Evolutionary conservation across 2,797 vertebrate genomes (phyloP), one percentile per base, ranked within the genome.

Genomic region (Girardinus metallicus): DNA sequence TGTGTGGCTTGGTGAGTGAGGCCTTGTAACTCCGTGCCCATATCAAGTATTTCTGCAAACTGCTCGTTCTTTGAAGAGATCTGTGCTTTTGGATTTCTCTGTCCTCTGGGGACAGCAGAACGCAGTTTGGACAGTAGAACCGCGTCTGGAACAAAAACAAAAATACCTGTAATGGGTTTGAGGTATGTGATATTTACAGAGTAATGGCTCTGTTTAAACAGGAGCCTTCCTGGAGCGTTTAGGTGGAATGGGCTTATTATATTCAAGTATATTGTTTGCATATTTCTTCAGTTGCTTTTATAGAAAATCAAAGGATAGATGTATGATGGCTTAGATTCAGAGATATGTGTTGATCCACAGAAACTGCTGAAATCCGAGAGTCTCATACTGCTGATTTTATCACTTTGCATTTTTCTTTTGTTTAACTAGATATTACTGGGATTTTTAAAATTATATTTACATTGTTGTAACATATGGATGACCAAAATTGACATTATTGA

Each of bases 1-100:
- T 6, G 81, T 91, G 92, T 91, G 92, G 93, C 93, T 93, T 93
- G 93, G 88, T 87, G 82, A 91, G 84, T 49, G 86, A 90, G 87
- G 86, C 84, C 88, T 84, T 80, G 83, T 86, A 85, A 89, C 90
- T 87, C 83, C 75, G 84, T 85, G 83, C 83, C 85, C 90, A 89
- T 92, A 93, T 94, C 90, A 91, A 91, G 90, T 93, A 91, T 92
- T 92, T 78, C 79, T 77, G 36, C 85, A 84, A 87, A 89, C 87
- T 85, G 86, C 78, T 85, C 78, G 0, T 44, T 79, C 44, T 90
- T 91, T 93, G 89, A 92, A 90, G 82, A 87, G 86, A 90, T 93
- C 89, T 86, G 79, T 88, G 88, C 83, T 81, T 87, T 86, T 80
- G 86, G 94, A 91, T 90, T 86, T 82, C 80, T 89, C 81, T 5